Percentiles rank a stretch among this genome's conserved stretches.
phyloP scores from a whole-genome alignment of 2,797 vertebrate genomes.

The Sibirionetta formosa region DNA sequence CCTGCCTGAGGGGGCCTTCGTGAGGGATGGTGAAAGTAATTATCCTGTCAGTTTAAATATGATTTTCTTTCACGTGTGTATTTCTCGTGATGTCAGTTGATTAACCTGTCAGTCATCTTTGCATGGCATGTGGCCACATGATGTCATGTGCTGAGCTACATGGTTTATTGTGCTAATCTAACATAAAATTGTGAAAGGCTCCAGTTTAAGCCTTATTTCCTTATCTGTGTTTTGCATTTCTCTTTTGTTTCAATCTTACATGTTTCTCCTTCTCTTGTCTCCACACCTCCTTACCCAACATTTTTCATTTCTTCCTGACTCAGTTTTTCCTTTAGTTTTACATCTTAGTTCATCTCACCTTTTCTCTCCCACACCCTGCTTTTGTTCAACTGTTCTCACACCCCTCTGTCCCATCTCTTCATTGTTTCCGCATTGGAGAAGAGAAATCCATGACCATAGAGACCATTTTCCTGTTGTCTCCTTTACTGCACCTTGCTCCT shows the following conservation, averaged over 20 bases:
- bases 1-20: constrained; percentile 28
- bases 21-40: constrained; percentile 47
- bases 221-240: neutral
- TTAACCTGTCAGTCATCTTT: constrained; percentile 39
- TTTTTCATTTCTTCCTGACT: neutral
- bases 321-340: neutral
- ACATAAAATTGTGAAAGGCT: neutral
- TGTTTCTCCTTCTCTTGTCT: neutral
- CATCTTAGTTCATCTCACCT: neutral
- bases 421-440: neutral
- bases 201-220: neutral
- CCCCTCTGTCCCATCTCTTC: neutral
- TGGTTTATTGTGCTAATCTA: neutral
- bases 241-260: neutral
- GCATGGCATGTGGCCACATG: constrained; percentile 29
- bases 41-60: constrained; percentile 48
- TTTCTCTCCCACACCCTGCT: neutral
- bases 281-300: neutral
- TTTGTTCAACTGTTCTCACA: neutral
- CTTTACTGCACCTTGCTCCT: neutral
- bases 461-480: neutral
- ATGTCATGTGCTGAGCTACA: constrained; percentile 4
- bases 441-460: neutral
- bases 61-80: constrained; percentile 1
- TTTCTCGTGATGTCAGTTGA: constrained; percentile 40